Base-by-base conservation (phyloP, 2,113 vertebrate genomes). In the Plotosus lineatus region DNA sequence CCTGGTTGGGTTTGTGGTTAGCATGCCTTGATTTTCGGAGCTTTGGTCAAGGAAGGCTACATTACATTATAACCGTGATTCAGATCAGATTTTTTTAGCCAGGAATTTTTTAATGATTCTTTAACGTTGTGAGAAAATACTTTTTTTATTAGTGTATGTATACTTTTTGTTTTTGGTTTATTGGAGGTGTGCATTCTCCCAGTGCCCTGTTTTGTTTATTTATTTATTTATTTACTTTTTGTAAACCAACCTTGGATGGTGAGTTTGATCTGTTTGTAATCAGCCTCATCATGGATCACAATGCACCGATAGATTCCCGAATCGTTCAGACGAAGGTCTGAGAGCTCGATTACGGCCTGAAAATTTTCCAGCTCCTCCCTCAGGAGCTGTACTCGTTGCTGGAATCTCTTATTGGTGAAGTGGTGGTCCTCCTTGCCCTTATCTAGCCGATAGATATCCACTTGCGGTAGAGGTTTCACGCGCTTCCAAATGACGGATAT, bases 241-340 rank as follows among this genome's bases (percentile, higher is more conserved):
- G 10, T 26, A 17, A 51, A 83, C 93, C 89, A 75, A 98, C 96
- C 96, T 83, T 76, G 83, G 80, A 98, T 94, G 79, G 90, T 89
- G 83, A 98, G 86, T 2, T 12, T 86, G n/a, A 95, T 92, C 4
- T 83, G 84, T 89, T 96, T 97, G 85, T 96, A 97, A 88, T 98
- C 96, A 0, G 89, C 91, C 51, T 93, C 96, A 2, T 33, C 82
- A 0, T 94, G 92, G 75, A 69, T 79, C 82, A 98, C 87, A 68
- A 94, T 9, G 75, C 97, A 98, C 55, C 72, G 89, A 82, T 98
- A 98, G 7, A 48, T 75, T 0, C 96, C 97, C 0, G 94, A 91
- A 44, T 98, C 97, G 51, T 83, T 90, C 50, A 97, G 87, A 82
- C 85, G 90, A 31, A 97, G 92, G 0, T 86, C 76, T 28, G 87